A percentile compares a stretch with the other conserved stretches of the same genome.
Conservation (phyloP, 2,888 invertebrate species). For the Polyploca ridens region DNA sequence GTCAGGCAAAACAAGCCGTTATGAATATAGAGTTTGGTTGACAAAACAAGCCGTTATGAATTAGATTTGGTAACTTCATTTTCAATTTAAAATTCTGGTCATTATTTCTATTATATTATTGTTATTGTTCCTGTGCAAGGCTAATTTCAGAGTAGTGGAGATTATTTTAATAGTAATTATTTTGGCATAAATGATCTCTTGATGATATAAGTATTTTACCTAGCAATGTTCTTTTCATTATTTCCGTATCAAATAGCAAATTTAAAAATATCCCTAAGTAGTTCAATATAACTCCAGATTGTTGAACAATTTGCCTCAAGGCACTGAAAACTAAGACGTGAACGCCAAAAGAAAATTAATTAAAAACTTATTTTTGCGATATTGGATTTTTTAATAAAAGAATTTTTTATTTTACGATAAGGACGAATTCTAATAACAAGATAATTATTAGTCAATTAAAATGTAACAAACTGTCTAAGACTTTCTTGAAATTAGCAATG, state of each 20-base stretch:
- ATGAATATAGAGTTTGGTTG: conserved; percentile 17
- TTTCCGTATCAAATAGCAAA: background rate
- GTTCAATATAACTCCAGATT: background rate
- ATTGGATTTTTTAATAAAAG: background rate
- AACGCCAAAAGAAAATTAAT: background rate
- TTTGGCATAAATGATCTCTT: no score
- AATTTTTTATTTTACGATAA: no score
- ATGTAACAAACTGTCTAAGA: background rate
- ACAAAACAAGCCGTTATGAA: conserved; percentile 22
- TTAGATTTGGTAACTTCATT: conserved; percentile 13
- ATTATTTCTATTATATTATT: no score
- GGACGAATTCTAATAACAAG: no score
- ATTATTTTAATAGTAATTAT: no score
- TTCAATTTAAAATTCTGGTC: background rate
- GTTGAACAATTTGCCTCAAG: background rate
- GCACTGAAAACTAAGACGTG: background rate
- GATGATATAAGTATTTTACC: no score
- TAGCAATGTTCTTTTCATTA: no score
- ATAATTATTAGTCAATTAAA: no score
- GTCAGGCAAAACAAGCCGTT: conserved; percentile 28
- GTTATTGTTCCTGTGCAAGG: no score
- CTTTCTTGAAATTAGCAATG: conserved; percentile 48
- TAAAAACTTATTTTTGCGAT: background rate
- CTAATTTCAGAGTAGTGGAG: no score
- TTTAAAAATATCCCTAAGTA: background rate